Percentiles rank a stretch among this genome's conserved stretches.
Evolutionary conservation across 2,888 invertebrate species (phyloP).

Genomic region (Bimastos eiseni): DNA sequence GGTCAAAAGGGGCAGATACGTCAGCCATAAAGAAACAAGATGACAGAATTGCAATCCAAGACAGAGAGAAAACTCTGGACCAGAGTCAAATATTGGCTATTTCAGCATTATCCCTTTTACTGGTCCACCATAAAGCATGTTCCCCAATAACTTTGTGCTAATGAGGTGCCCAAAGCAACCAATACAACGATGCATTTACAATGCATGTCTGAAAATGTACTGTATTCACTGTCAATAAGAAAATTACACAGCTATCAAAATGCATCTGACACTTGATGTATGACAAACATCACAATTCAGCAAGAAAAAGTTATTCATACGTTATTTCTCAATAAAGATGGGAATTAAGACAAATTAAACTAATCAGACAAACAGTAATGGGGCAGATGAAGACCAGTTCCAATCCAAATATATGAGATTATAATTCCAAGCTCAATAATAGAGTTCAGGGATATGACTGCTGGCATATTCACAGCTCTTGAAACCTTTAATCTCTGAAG

Average conservation of each 20-base stretch:
- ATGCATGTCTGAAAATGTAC: neutral
- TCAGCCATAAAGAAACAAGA: no score
- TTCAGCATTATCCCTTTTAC: no score
- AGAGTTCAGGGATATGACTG: neutral
- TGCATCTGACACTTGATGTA: slow-evolving; percentile 2
- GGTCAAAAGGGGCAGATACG: no score
- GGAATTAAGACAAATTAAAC: neutral
- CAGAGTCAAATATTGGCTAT: no score
- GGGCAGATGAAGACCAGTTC: neutral
- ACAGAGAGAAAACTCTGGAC: no score
- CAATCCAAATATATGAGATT: neutral
- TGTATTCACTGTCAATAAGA: neutral
- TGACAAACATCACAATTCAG: neutral
- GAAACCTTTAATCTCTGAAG: neutral
- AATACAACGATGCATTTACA: neutral
- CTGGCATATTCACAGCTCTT: neutral
- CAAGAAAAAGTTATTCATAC: neutral
- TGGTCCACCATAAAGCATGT: no score
- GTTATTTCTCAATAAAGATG: neutral
- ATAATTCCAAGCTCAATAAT: neutral
- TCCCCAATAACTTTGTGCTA: no score
- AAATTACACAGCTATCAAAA: neutral
- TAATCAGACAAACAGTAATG: neutral
- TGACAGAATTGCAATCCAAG: no score
- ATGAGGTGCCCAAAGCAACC: neutral